A percentile compares a stretch with the other conserved stretches of the same genome.
Evolutionary conservation across 2,797 vertebrate genomes (phyloP).

Genomic region (Periparus ater): DNA sequence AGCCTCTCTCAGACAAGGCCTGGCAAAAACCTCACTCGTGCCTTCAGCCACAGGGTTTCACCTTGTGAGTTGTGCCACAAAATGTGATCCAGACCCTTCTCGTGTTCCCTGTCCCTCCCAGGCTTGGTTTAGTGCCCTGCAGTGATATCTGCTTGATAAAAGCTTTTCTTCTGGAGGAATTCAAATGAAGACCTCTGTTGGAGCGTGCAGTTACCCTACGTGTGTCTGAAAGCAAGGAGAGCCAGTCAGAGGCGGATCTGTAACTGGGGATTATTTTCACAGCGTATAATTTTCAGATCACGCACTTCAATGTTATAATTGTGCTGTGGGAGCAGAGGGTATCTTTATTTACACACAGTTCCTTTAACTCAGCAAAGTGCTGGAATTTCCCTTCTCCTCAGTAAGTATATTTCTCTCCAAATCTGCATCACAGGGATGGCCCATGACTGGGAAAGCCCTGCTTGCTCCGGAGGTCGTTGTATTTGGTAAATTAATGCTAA

Average conservation of each 20-base stretch:
- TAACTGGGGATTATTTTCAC: not conserved
- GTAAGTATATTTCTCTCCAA: not conserved
- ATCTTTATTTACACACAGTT: constrained; percentile 35
- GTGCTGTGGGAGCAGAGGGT: constrained; percentile 2
- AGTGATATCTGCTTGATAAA: not conserved
- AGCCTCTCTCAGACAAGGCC: not conserved
- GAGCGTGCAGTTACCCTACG: not conserved
- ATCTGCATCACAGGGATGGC: not conserved
- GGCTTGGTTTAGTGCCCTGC: not conserved
- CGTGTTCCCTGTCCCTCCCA: not conserved
- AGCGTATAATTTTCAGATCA: constrained; percentile 48
- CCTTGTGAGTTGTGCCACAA: fast-evolving
- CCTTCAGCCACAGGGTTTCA: fast-evolving
- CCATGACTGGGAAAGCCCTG: not conserved
- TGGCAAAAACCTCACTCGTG: fast-evolving
- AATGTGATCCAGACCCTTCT: not conserved
- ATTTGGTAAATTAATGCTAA: not conserved
- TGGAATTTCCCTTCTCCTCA: not conserved
- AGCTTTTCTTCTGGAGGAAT: not conserved
- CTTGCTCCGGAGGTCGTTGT: not conserved
- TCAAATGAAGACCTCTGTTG: not conserved
- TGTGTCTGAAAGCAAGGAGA: not conserved
- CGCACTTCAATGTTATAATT: not conserved
- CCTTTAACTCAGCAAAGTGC: not conserved
- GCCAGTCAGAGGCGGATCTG: not conserved